Evolutionary conservation across 2,113 vertebrate genomes (phyloP).

Genomic region (Camelus dromedarius): DNA sequence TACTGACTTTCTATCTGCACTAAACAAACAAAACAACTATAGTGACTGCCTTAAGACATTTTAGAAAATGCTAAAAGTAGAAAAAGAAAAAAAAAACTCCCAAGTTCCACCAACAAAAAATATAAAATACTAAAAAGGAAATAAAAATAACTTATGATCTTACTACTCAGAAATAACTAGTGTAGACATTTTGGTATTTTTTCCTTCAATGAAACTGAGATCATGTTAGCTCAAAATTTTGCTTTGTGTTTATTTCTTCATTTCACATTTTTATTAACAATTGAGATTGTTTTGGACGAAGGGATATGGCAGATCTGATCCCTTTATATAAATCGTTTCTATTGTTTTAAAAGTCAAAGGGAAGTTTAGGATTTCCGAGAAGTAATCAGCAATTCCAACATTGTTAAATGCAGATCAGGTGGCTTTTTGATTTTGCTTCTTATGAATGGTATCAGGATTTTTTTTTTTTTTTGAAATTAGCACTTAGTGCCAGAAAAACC

Average conservation of each 20-base stretch:
- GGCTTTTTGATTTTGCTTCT: constrained; percentile 37
- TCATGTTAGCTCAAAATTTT: background rate
- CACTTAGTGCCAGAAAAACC: background rate
- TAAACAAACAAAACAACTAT: background rate
- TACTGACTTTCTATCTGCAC: background rate
- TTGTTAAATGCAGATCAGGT: background rate
- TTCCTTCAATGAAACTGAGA: background rate
- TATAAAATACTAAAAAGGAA: constrained; percentile 9
- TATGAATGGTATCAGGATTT: background rate
- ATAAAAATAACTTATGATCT: background rate
- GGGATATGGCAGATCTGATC: background rate
- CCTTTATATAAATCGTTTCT: background rate
- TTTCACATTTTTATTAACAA: constrained; percentile 28
- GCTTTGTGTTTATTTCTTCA: constrained; percentile 16
- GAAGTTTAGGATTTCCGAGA: constrained; percentile 28
- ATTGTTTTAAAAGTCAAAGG: constrained; percentile 25
- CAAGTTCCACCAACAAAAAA: background rate
- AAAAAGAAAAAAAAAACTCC: background rate
- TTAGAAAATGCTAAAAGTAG: constrained; percentile 22
- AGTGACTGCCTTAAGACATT: background rate
- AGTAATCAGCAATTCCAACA: constrained; percentile 20
- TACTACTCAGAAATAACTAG: background rate
- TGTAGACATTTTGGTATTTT: background rate
- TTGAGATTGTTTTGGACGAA: background rate
- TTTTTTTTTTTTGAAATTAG: background rate